Base-by-base conservation (phyloP, 2,888 invertebrate genomes). In the Pemphredon lugubris region DNA sequence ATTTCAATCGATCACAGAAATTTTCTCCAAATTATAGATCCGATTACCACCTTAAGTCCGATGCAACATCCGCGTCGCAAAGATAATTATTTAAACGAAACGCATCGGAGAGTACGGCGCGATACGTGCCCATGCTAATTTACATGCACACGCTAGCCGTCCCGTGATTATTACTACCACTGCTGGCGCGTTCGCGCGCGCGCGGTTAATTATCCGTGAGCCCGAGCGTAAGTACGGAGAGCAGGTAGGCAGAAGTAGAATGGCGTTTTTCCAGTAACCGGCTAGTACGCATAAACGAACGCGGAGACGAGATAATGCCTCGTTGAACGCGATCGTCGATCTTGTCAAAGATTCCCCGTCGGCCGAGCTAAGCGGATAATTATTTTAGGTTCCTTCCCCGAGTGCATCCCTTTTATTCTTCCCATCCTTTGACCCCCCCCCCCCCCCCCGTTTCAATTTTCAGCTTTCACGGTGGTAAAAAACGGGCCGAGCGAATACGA, bases 291-390 rank as follows among this genome's bases (percentile, higher is more conserved):
- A 54, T 20, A 55, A 18, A 26, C 21, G 21, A 42, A 34, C 54
- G 14, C 21, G 30, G 20, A 39, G 11, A 21, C 44, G 7, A 13
- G 14, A 26, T 30, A 32, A 54, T 20, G 57, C 14, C 23, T 45
- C 50, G 44, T 34, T 40, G 66, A 32, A 34, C 50, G 32, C 53
- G 40, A 37, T 59, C 57, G 44, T 59, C 34, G 23, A 60, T 61
- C 61, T 61, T 57, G 21, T 44, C 64, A 11, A 50, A 48, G 47
- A 40, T 58, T 58, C 58, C 34, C 48, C 55, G 42, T 50, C 40
- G 40, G 60, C 64, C 18, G 21, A 30, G 26, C 61, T 72, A 73
- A 73, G 73, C 57, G 44, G 72, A 73, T 72, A 66, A 66, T 73
- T 67, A 72, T 71, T 59, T 45, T 32, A 16, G 44, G 7, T 26